phyloP scores from a whole-genome alignment of 2,113 vertebrate genomes.

The Saccopteryx bilineata region DNA sequence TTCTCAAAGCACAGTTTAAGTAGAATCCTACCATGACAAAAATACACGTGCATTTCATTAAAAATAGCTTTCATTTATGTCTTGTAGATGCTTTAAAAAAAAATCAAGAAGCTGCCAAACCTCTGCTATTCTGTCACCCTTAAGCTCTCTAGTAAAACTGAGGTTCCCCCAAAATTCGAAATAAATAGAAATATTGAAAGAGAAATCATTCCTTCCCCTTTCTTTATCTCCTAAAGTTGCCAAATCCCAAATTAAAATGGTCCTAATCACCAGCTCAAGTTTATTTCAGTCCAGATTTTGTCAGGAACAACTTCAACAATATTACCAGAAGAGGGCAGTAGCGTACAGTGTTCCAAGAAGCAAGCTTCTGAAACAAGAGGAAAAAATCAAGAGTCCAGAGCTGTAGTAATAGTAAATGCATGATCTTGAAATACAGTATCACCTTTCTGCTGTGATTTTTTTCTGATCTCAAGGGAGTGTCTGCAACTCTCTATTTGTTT shows the following conservation, averaged over 20 bases:
- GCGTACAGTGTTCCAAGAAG: slow-evolving; percentile 49
- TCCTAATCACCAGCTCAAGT: neutral
- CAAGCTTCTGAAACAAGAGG: neutral
- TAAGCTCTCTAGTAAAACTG: neutral
- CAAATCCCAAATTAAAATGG: slow-evolving; percentile 2
- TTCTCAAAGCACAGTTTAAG: neutral
- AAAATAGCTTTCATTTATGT: neutral
- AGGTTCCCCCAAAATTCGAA: neutral
- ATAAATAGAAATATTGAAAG: slow-evolving; percentile 36
- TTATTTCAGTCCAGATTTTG: neutral
- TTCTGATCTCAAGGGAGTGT: slow-evolving; percentile 5
- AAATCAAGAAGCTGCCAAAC: neutral
- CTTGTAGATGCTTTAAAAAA: neutral
- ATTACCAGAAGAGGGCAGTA: slow-evolving; percentile 89
- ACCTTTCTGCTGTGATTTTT: neutral
- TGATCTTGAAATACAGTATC: neutral
- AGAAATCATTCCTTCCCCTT: neutral
- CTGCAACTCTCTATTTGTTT: neutral
- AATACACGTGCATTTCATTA: neutral
- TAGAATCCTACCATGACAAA: neutral
- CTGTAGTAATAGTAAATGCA: neutral
- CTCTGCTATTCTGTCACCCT: neutral
- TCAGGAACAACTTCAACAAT: slow-evolving; percentile 30
- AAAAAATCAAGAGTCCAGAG: neutral
- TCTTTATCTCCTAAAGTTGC: slow-evolving; percentile 43